Conservation (phyloP, 1,140 invertebrate genomes). For the Hyphantria cunea region DNA sequence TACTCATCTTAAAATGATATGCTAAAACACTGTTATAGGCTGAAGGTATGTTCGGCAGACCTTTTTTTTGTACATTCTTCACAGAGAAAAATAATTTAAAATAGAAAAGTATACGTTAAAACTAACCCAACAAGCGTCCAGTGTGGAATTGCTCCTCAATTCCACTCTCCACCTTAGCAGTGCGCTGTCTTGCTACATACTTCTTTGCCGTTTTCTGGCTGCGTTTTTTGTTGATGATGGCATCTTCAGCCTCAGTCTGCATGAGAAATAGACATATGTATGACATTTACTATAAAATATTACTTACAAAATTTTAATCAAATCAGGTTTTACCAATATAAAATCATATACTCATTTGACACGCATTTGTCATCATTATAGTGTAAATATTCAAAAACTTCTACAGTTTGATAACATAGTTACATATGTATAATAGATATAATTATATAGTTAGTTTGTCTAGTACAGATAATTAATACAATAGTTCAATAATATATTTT, state of each 20-base stretch:
- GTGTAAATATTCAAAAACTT: too few relatives aligned
- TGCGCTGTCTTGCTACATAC: constrained; percentile 95
- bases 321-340: constrained; percentile 31
- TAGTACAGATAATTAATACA: too few relatives aligned
- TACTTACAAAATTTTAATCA: neutral
- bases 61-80: too few relatives aligned
- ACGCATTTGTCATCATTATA: constrained; percentile 46
- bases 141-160: constrained; percentile 98
- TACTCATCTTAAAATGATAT: too few relatives aligned
- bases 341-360: constrained; percentile 59
- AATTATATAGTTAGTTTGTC: too few relatives aligned
- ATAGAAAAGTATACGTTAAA: too few relatives aligned
- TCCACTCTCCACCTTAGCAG: constrained; percentile 95
- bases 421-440: too few relatives aligned
- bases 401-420: too few relatives aligned
- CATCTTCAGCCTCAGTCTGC: constrained; percentile 96
- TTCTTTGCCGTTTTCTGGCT: constrained; percentile 97
- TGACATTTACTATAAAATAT: neutral
- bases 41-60: too few relatives aligned
- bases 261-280: constrained; percentile 10
- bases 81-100: too few relatives aligned
- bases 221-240: constrained; percentile 95
- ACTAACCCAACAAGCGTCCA: constrained; percentile 94
- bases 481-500: too few relatives aligned
- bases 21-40: too few relatives aligned